Evolutionary conservation across 92 coral and sea anemone species (phyloP).

Genomic region (Hydrozoanthus gracilis): DNA sequence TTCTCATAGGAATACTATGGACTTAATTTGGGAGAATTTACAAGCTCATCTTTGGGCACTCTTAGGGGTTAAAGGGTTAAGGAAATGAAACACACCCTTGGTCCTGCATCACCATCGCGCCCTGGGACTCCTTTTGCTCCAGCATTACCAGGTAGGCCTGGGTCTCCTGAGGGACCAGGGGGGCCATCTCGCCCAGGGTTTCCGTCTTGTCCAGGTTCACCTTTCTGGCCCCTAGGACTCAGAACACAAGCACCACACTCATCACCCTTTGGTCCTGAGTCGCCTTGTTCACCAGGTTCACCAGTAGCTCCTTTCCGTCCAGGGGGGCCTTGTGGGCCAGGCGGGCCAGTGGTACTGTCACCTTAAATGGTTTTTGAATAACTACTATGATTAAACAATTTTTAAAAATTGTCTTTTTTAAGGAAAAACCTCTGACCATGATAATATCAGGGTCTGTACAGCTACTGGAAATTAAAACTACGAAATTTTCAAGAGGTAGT

Average conservation of each 20-base stretch:
- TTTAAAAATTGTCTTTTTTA: background rate
- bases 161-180: conserved; percentile 58
- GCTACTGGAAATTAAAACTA: no score
- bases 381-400: background rate
- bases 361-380: conserved; percentile 40
- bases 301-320: conserved; percentile 77
- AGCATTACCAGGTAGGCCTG: conserved; percentile 63
- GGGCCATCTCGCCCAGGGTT: conserved; percentile 76
- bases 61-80: no score
- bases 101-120: conserved; percentile 73
- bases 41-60: no score
- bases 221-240: conserved; percentile 69
- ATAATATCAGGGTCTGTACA: no score
- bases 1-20: no score
- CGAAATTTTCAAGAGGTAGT: no score
- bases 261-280: conserved; percentile 71
- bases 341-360: conserved; percentile 61
- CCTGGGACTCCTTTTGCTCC: conserved; percentile 74
- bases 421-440: background rate
- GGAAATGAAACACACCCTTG: conserved; percentile 16
- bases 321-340: conserved; percentile 60
- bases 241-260: conserved; percentile 59
- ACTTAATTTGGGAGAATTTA: no score
- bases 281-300: conserved; percentile 65
- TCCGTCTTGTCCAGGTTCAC: conserved; percentile 73